phyloP scores from a whole-genome alignment of 2,113 vertebrate genomes.

The Sinocyclocheilus grahami region DNA sequence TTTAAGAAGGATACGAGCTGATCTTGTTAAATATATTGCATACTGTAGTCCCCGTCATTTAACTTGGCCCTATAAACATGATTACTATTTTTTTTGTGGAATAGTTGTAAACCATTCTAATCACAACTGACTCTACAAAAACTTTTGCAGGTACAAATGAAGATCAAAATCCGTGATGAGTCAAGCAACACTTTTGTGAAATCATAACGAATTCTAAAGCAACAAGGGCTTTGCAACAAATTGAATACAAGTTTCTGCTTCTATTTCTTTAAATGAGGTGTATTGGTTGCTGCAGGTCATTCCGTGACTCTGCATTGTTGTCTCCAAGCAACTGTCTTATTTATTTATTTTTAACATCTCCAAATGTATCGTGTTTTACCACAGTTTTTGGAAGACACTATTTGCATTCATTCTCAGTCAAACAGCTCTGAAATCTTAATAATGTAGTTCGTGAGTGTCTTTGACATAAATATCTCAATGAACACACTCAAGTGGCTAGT shows the following conservation, averaged over 20 bases:
- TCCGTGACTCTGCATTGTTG: constrained; percentile 2
- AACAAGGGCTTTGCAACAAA: not conserved
- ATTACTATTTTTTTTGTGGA: not conserved
- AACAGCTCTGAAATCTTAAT: not conserved
- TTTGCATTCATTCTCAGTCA: not conserved
- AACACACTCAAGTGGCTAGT: not conserved
- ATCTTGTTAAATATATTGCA: not conserved
- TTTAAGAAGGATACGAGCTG: not conserved
- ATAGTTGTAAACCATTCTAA: too few relatives aligned
- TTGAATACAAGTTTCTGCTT: not conserved
- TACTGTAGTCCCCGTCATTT: not conserved
- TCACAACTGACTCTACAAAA: not conserved
- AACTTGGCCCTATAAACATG: too few relatives aligned
- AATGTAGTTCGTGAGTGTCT: not conserved
- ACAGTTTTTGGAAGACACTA: not conserved
- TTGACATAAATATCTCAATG: constrained; percentile 3
- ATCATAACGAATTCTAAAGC: constrained; percentile 31
- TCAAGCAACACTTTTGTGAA: not conserved
- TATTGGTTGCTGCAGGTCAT: not conserved
- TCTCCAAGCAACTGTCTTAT: constrained; percentile 27
- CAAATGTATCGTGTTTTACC: not conserved
- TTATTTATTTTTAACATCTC: too few relatives aligned
- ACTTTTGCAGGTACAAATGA: constrained; percentile 52
- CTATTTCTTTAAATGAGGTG: constrained; percentile 2
- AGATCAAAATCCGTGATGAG: constrained; percentile 45